Conservation (phyloP, 2,113 vertebrate species). For the Mionectes macconnelli region DNA sequence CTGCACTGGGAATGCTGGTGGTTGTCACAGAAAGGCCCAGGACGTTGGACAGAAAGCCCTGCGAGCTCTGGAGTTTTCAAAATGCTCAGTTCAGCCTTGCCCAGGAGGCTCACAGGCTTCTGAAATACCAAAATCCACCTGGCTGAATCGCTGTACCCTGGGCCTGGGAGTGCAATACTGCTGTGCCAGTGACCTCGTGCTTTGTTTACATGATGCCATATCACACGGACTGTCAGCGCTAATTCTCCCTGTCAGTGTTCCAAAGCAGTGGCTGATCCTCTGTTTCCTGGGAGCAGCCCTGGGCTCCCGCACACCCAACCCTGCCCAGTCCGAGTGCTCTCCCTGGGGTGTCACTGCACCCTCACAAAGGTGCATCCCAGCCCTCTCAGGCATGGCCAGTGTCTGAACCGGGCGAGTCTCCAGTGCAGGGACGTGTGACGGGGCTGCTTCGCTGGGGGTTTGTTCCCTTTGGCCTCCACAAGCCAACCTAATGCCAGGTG, state of each 20-base stretch:
- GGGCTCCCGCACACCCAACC: background rate
- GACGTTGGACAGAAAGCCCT: background rate
- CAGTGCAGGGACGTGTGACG: accelerated
- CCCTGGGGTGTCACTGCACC: background rate
- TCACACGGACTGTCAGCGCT: background rate
- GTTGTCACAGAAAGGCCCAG: constrained; percentile 37
- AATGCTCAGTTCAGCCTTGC: background rate
- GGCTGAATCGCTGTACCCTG: constrained; percentile 2
- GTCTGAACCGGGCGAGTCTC: background rate
- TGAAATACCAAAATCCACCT: background rate
- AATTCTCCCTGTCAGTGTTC: background rate
- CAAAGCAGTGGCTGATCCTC: background rate
- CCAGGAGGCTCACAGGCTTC: background rate
- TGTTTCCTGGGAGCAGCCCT: background rate
- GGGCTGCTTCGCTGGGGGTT: background rate
- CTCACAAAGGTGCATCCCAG: background rate
- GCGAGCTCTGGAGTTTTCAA: background rate
- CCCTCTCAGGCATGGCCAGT: background rate
- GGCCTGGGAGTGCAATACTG: constrained; percentile 37
- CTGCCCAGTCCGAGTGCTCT: background rate
- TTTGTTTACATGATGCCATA: constrained; percentile 2
- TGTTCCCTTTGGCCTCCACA: background rate
- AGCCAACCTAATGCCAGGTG: background rate
- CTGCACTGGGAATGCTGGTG: constrained; percentile 26
- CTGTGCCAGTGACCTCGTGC: constrained; percentile 1